phyloP scores from a whole-genome alignment of 2,888 invertebrate species.

The Andrena hattorfiana region DNA sequence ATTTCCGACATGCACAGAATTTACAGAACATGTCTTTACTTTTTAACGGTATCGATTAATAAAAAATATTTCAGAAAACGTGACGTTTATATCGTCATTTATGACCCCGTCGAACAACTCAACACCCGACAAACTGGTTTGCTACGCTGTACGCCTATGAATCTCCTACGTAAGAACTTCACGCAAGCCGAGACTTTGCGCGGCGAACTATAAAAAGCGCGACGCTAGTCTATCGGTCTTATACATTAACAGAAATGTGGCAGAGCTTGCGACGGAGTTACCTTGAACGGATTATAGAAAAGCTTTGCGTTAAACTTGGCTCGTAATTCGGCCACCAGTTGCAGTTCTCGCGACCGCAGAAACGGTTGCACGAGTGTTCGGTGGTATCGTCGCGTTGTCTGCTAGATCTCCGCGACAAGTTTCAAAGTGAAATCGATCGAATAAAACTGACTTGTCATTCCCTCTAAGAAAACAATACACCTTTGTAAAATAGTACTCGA shows the following conservation, averaged over 20 bases:
- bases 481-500: not conserved
- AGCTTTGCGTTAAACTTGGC: conserved; percentile 63
- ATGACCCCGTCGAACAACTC: no score
- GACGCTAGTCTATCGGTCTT: not conserved
- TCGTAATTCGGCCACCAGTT: conserved; percentile 81
- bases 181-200: not conserved
- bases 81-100: not conserved
- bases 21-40: conserved; percentile 1
- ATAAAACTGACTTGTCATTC: not conserved
- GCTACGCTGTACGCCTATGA: no score
- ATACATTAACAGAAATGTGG: conserved; percentile 21
- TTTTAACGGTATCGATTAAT: conserved; percentile 34
- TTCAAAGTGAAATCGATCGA: not conserved
- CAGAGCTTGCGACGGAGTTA: conserved; percentile 70
- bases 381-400: not conserved
- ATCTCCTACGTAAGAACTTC: no score
- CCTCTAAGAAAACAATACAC: not conserved
- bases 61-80: conserved; percentile 50
- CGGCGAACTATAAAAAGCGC: not conserved
- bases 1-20: not conserved
- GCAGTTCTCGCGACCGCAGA: conserved; percentile 78
- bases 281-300: conserved; percentile 69
- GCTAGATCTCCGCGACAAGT: not conserved
- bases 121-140: not conserved
- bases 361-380: conserved; percentile 51